Evolutionary conservation across 2,888 invertebrate genomes (phyloP), one percentile per base, ranked within the genome.

Genomic region (Lysandra coridon): DNA sequence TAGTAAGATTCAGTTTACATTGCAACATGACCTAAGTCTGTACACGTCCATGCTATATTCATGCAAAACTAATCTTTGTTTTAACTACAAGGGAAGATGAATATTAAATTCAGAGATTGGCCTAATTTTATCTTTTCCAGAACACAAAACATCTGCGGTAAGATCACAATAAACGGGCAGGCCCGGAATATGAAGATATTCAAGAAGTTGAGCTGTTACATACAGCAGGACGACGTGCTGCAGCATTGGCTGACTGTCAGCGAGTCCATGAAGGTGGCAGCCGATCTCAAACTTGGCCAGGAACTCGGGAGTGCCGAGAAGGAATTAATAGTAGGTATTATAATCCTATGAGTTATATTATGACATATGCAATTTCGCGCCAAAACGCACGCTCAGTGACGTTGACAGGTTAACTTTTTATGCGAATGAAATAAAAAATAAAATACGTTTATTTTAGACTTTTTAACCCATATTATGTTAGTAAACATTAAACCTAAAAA

Each of bases 221-320:
- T 98, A 83, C 97, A 97, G 97, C 98, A 98, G 88, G 96, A 97
- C 80, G 97, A 97, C 85, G 87, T 96, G 57, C 89, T 97, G 30
- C 96, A 97, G 85, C 96, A 97, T 0, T 95, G 96, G 83, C 95
- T 98, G 7, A 96, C 96, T 0, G 97, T 97, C 1, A 91, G 94
- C 79, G 98, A 98, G 90, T 95, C 97, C 12, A 97, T 98, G 96
- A 93, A 95, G 86, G 95, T 96, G 69, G 97, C 97, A 0, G 97
- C 97, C 0, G 95, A 96, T 83, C 92, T 98, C 37, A 97, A 98
- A 86, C 93, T 97, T 23, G 96, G 96, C 0, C 92, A 95, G 74
- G 95, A 95, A 81, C 91, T 96, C 78, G 92, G 95, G 0, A 85
- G 88, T 7, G 87, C 94, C 12, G 96, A 96, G 81, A 97, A 97